These are phyloP conservation scores for Poeciliopsis gracilis DNA, from an alignment of 2,797 vertebrate species.

Conservation along the genomic window DNA sequence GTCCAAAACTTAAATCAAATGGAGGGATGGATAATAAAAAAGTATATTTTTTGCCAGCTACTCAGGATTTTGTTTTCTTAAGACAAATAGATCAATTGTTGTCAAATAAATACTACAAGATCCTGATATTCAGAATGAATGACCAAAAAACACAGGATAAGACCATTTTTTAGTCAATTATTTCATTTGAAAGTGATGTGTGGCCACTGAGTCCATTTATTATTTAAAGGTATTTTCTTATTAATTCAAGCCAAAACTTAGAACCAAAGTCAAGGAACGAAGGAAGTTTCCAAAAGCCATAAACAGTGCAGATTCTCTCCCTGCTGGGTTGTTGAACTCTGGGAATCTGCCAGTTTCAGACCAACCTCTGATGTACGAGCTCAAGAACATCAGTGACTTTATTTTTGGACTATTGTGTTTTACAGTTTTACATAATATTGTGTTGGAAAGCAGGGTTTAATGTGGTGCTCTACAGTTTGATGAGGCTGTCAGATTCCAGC, in stretches of 20 bases:
- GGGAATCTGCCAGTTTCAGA: background rate
- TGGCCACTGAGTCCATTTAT: too few species aligned
- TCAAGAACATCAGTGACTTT: background rate
- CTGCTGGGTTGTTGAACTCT: too few species aligned
- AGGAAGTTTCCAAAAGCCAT: background rate
- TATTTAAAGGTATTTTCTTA: background rate
- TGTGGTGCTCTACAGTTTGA: background rate
- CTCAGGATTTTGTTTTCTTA: too few species aligned
- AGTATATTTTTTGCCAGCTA: too few species aligned
- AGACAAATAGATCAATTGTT: too few species aligned
- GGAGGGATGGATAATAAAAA: too few species aligned
- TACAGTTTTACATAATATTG: background rate
- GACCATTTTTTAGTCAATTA: too few species aligned
- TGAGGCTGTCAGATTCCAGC: background rate
- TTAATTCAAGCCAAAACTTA: background rate
- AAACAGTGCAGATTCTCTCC: too few species aligned
- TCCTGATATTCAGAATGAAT: too few species aligned
- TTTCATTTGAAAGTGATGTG: too few species aligned
- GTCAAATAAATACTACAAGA: too few species aligned
- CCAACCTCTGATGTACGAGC: background rate
- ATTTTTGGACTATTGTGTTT: background rate
- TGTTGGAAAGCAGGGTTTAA: background rate
- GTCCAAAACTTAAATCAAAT: background rate
- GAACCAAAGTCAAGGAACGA: background rate
- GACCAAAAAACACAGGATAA: too few species aligned